Conservation (phyloP, 2,113 vertebrate species). For the Ptyas mucosa region DNA sequence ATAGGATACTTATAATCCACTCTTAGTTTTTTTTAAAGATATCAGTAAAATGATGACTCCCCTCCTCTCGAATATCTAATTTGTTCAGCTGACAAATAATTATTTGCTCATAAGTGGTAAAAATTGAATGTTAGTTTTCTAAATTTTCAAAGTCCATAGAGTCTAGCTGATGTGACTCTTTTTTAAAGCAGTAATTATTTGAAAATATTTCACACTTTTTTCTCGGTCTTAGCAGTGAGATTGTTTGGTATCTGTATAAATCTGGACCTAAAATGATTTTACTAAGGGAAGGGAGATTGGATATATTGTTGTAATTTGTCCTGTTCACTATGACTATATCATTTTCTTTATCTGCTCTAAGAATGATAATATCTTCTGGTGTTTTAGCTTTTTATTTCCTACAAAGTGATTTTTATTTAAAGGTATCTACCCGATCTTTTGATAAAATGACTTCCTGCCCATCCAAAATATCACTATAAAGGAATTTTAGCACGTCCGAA, state of each 20-base stretch:
- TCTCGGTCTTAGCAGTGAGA: neutral
- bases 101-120: neutral
- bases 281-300: neutral
- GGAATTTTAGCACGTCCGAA: neutral
- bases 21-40: neutral
- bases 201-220: neutral
- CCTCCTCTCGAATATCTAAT: neutral
- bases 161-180: neutral
- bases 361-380: neutral
- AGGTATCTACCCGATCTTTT: neutral
- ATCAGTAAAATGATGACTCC: neutral
- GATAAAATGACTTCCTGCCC: neutral
- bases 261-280: neutral
- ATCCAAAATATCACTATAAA: neutral
- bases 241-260: neutral
- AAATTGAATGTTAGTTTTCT: neutral
- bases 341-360: neutral
- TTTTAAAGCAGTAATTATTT: neutral
- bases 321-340: neutral
- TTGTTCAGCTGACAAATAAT: neutral
- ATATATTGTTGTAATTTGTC: neutral
- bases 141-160: neutral
- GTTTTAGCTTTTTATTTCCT: neutral
- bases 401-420: neutral
- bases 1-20: neutral